Percentiles rank a stretch among this genome's conserved stretches.
These are phyloP conservation scores for Hypanus sabinus DNA, from an alignment of 2,113 vertebrate species.

Conservation along the genomic window DNA sequence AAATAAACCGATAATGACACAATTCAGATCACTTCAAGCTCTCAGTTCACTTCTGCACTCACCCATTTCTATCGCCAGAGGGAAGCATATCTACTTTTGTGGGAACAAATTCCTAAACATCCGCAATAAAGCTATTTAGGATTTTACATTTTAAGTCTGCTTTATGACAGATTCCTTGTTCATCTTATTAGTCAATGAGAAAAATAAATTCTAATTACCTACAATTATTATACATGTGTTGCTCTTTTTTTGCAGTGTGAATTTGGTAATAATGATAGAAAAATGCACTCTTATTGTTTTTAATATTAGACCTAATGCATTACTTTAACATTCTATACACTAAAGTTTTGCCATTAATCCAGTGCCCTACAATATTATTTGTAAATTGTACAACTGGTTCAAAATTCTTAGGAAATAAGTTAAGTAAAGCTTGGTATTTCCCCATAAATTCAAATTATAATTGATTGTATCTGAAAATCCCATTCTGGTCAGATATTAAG, in stretches of 20 bases:
- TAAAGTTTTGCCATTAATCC: not conserved
- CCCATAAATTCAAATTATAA: not conserved
- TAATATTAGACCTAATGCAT: not conserved
- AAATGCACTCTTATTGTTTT: not conserved
- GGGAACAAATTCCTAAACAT: not conserved
- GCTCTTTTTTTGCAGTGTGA: not conserved
- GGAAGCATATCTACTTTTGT: not conserved
- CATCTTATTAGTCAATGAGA: not conserved
- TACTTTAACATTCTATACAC: not conserved
- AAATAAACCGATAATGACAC: conserved; percentile 33
- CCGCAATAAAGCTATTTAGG: not conserved
- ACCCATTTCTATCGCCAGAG: not conserved
- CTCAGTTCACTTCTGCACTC: conserved; percentile 4
- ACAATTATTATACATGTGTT: not conserved
- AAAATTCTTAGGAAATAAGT: not conserved
- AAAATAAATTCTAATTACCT: not conserved
- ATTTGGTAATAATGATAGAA: not conserved
- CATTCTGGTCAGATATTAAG: not conserved
- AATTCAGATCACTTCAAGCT: conserved; percentile 29
- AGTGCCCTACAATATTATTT: not conserved
- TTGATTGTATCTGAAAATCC: not conserved
- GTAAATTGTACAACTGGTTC: not conserved
- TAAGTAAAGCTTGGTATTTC: not conserved
- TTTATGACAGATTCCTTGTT: not conserved
- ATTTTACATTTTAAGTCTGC: not conserved